Base-by-base conservation (phyloP, 2,888 invertebrate species). In the Taphrorychus bicolor region DNA sequence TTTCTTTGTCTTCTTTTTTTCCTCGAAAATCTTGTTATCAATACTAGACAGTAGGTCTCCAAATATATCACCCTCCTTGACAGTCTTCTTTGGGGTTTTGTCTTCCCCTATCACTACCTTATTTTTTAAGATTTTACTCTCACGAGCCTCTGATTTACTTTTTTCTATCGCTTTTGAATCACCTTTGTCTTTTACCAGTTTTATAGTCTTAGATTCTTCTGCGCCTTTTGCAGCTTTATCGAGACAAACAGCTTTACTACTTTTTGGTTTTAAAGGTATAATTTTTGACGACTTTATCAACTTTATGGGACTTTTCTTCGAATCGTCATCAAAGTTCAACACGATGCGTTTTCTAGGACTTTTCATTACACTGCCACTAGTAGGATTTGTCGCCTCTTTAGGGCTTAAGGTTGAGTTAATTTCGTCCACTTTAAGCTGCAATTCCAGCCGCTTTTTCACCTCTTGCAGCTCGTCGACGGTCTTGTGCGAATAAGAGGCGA, bases 381-480 rank as follows among this genome's bases (percentile, higher is more conserved):
- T 45, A 5, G 45, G 18, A 21, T 51, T 51, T 19, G 21, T 22
- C 17, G 7, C 21, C n/a, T 51, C 21, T 18, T 5, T 5, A 11
- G 11, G n/a, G 22, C 53, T 59, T 54, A 59, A 49, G 11, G 54
- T 17, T 21, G 58, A 40, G 54, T 70, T 71, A 14, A 72, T 61
- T 16, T 74, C 68, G 59, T 74, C 75, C 17, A 86, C 76, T n/a
- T 67, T 66, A 9, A 75, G 61, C 77, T 87, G 85, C n/a, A 82
- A 82, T 9, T 85, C 80, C 57, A 87, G 83, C 76, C 84, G 83
- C 21, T 82, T 79, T 71, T 85, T 80, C 41, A 86, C 75, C 70
- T 82, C 83, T 49, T 85, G 82, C 53, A 87, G 77, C 41, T 85
- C 84, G 58, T 82, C 79, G 42, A 87, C 83, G n/a, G n/a, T n/a